Percentiles rank a stretch among this genome's conserved stretches.
phyloP scores from a whole-genome alignment of 2,888 invertebrate species.

The Proisotoma minuta region DNA sequence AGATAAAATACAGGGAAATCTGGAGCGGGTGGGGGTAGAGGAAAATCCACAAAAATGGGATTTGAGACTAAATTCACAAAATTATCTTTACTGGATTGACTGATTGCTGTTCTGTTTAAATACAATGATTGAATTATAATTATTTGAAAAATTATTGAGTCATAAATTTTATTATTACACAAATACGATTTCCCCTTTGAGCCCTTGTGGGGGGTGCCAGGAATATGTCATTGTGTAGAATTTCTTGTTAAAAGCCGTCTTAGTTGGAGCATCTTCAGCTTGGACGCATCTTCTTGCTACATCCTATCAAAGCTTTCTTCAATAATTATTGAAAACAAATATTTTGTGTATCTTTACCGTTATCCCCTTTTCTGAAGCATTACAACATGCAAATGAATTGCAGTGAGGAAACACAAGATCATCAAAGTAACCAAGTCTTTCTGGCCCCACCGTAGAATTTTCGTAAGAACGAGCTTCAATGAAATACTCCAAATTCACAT shows the following conservation, averaged over 20 bases:
- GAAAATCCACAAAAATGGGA: background rate
- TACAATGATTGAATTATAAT: background rate
- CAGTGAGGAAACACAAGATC: background rate
- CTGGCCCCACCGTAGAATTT: background rate
- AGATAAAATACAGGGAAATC: background rate
- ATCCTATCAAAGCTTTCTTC: background rate
- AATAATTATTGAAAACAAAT: too few relatives aligned
- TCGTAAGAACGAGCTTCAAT: background rate
- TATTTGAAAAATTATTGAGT: background rate
- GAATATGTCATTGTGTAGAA: background rate
- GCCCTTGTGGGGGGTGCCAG: background rate
- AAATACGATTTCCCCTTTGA: background rate
- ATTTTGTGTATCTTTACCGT: too few relatives aligned
- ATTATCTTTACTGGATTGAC: background rate
- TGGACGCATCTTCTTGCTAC: background rate
- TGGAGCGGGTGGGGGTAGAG: background rate
- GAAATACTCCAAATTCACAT: background rate
- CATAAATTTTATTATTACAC: background rate
- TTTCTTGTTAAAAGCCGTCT: background rate
- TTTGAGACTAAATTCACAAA: background rate
- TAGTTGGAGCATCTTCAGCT: background rate
- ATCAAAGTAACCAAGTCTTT: background rate
- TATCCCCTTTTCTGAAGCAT: background rate
- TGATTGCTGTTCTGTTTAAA: background rate
- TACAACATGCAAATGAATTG: constrained; percentile 9